Base-by-base conservation (phyloP, 2,113 vertebrate genomes). In the Coracopsis vasa region DNA sequence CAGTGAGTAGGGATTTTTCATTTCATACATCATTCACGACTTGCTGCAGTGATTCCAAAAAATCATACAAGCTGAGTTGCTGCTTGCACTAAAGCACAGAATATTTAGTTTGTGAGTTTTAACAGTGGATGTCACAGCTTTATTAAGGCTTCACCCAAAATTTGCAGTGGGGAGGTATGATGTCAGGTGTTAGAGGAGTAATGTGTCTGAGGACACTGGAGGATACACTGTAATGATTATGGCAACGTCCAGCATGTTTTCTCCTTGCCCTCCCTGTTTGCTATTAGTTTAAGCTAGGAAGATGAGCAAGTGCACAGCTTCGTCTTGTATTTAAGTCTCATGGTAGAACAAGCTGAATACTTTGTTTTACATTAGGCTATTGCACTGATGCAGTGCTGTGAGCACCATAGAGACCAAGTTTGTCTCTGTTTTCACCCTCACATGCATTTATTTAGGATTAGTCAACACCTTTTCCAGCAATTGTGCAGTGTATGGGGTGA, bases 11-110 rank as follows among this genome's bases (percentile, higher is more conserved):
- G 96, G 95, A 92, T 94, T 96, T 96, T 96, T 96, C 91, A 93
- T 96, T 95, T 95, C 96, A 91, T 96, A 94, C 92, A 96, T 95
- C 92, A 94, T 97, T 96, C 95, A 95, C 80, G 4, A 94, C 86
- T 92, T 96, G 94, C 95, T 92, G 95, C 92, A 94, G 91, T 77
- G 91, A 92, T 89, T 95, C 94, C 66, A 50, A 58, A 74, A 92
- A 94, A 86, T 91, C 92, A 80, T 62, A 87, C 62, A 89, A 82
- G 77, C 70, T 21, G 13, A 89, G 50, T 29, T 0, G 2, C 62
- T 92, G 61, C 85, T 86, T 86, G 88, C 88, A 86, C 79, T 79
- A 71, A 83, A 93, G 82, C 79, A 54, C 72, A 47, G 85, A 44
- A 50, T 85, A 92, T 94, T 88, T 69, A 28, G 39, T 75, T 74